phyloP scores from a whole-genome alignment of 2,888 invertebrate species.

The Tribolium freemani region DNA sequence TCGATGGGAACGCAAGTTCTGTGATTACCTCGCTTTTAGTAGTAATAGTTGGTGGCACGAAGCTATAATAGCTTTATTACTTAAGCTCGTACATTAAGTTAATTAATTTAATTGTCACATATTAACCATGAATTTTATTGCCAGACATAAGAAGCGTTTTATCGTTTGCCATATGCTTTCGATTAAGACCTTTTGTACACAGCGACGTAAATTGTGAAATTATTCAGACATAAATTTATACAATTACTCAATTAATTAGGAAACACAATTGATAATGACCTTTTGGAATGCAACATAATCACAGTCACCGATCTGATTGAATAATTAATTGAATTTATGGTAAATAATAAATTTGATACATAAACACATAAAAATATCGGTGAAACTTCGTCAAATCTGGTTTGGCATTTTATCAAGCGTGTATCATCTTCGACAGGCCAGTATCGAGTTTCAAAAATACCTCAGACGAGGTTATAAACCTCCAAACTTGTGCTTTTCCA shows the following conservation, averaged over 20 bases:
- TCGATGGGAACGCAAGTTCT: conserved; percentile 17
- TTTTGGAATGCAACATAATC: neutral
- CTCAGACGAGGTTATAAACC: neutral
- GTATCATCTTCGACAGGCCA: neutral
- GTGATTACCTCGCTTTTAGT: conserved; percentile 22
- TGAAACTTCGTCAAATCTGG: neutral
- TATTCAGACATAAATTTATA: conserved; percentile 7
- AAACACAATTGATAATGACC: conserved; percentile 6
- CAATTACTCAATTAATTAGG: conserved; percentile 12
- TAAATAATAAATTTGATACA: conserved; percentile 10
- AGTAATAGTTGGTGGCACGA: neutral
- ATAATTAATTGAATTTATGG: conserved; percentile 22
- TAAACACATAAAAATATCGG: conserved; percentile 7
- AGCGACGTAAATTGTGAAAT: neutral
- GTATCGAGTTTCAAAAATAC: neutral
- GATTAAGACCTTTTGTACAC: conserved; percentile 18
- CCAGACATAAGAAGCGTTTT: neutral
- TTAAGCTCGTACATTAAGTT: conserved; percentile 20
- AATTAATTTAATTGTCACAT: conserved; percentile 34
- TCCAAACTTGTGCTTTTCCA: neutral
- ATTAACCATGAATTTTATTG: conserved; percentile 23
- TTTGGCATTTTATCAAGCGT: neutral
- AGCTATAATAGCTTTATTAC: conserved; percentile 30
- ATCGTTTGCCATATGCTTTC: conserved; percentile 11
- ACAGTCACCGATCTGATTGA: neutral